Conservation (phyloP, 2,888 invertebrate species). For the Caenorhabditis sulstoni region DNA sequence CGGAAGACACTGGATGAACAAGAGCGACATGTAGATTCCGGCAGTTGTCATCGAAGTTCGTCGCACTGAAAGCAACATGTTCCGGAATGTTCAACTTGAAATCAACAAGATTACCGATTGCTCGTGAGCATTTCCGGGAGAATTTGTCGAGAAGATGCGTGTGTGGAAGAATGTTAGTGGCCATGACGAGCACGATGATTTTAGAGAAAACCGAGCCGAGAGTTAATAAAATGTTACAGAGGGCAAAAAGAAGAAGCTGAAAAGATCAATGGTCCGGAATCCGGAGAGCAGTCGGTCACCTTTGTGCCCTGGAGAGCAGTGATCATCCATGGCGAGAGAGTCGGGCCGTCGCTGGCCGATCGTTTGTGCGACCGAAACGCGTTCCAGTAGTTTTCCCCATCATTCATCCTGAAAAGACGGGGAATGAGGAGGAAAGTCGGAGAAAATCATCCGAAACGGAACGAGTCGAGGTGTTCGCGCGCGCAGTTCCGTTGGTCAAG, state of each 20-base stretch:
- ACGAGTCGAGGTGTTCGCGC: constrained; percentile 9
- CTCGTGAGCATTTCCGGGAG: constrained; percentile 43
- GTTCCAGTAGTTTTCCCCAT: constrained; percentile 70
- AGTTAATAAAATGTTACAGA: constrained; percentile 66
- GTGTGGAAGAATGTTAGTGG: constrained; percentile 71
- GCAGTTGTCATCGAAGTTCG: constrained; percentile 65
- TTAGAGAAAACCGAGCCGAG: constrained; percentile 75
- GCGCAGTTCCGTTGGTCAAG: constrained; percentile 14
- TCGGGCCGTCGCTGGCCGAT: constrained; percentile 59
- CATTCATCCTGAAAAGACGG: constrained; percentile 50
- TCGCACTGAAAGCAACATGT: constrained; percentile 34
- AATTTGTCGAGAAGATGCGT: constrained; percentile 49
- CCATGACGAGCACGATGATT: constrained; percentile 67
- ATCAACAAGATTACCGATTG: constrained; percentile 14
- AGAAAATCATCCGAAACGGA: not conserved
- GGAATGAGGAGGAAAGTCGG: not conserved
- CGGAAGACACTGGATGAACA: constrained; percentile 75
- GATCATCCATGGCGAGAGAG: constrained; percentile 70
- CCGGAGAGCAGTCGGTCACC: constrained; percentile 30
- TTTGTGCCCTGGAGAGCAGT: constrained; percentile 69
- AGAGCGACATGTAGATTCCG: constrained; percentile 64
- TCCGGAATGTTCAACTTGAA: not conserved
- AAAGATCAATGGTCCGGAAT: constrained; percentile 28
- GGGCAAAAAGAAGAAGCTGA: constrained; percentile 71
- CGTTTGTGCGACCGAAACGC: constrained; percentile 73